A percentile compares a stretch with the other conserved stretches of the same genome.
phyloP scores from a whole-genome alignment of 2,888 invertebrate genomes.

The Peribatodes rhomboidaria region DNA sequence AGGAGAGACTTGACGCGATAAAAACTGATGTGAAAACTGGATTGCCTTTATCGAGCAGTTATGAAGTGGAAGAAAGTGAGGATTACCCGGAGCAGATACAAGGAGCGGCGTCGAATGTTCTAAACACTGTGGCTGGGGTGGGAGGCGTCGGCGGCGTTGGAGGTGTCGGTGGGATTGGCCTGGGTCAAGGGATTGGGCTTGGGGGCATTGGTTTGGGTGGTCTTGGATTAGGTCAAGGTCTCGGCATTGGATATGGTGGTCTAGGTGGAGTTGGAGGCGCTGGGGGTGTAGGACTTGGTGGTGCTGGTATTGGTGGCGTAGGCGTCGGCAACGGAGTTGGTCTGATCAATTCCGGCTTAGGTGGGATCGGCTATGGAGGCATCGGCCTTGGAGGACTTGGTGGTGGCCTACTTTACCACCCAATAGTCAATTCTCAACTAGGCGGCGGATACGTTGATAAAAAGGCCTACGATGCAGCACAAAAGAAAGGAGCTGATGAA shows the following conservation, averaged over 20 bases:
- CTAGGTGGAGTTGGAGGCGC: constrained; percentile 54
- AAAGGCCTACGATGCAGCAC: constrained; percentile 84
- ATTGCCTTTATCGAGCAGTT: constrained; percentile 79
- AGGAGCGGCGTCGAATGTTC: constrained; percentile 76
- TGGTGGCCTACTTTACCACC: constrained; percentile 75
- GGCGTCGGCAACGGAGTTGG: constrained; percentile 60
- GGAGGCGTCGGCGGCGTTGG: constrained; percentile 58
- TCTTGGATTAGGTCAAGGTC: constrained; percentile 53
- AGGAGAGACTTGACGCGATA: constrained; percentile 72
- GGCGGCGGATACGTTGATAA: constrained; percentile 84
- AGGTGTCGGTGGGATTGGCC: constrained; percentile 46
- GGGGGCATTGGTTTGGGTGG: constrained; percentile 57
- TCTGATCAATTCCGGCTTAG: constrained; percentile 57
- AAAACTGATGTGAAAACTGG: constrained; percentile 69
- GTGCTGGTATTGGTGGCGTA: constrained; percentile 57
- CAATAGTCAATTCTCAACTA: constrained; percentile 72
- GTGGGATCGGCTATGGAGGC: constrained; percentile 54
- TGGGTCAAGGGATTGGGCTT: constrained; percentile 50
- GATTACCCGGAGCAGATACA: constrained; percentile 84
- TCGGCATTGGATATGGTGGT: constrained; percentile 51
- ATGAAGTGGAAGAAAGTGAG: constrained; percentile 87
- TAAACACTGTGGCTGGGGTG: constrained; percentile 72
- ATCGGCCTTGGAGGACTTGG: constrained; percentile 60
- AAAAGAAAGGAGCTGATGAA: constrained; percentile 86
- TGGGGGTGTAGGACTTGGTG: constrained; percentile 56